phyloP scores from a whole-genome alignment of 2,888 invertebrate genomes.

The Uropetala carovei region DNA sequence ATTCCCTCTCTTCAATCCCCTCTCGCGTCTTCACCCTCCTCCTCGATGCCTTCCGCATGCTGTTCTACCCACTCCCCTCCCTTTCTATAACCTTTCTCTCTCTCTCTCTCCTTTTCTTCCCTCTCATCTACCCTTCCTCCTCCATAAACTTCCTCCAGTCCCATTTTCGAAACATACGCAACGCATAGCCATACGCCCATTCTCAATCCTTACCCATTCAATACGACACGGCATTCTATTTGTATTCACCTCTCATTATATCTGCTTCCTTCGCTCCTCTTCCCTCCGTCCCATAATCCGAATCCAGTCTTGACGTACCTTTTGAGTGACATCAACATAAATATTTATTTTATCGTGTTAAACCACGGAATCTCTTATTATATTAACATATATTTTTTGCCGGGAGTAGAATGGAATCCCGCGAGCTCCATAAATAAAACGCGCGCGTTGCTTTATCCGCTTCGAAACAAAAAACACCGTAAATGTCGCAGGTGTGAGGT shows the following conservation, averaged over 20 bases:
- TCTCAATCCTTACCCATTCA: slow-evolving; percentile 53
- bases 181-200: background rate
- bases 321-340: background rate
- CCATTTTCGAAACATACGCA: slow-evolving; percentile 15
- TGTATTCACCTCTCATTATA: slow-evolving; percentile 57
- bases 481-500: background rate
- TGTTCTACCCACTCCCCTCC: background rate
- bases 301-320: slow-evolving; percentile 10
- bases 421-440: background rate
- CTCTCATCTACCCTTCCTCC: too few species aligned
- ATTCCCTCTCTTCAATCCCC: too few species aligned
- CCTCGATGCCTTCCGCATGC: too few species aligned
- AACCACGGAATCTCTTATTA: background rate
- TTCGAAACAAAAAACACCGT: background rate
- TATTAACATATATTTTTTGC: slow-evolving; percentile 11
- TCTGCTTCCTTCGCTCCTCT: slow-evolving; percentile 55
- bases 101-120: too few species aligned
- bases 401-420: background rate
- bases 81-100: background rate
- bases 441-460: background rate
- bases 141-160: slow-evolving; percentile 28
- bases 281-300: background rate
- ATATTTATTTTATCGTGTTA: slow-evolving; percentile 19
- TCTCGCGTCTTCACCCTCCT: too few species aligned
- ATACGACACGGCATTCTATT: slow-evolving; percentile 22